Base-by-base conservation (phyloP, 1,140 invertebrate genomes). In the Scaptomyza hsui region DNA sequence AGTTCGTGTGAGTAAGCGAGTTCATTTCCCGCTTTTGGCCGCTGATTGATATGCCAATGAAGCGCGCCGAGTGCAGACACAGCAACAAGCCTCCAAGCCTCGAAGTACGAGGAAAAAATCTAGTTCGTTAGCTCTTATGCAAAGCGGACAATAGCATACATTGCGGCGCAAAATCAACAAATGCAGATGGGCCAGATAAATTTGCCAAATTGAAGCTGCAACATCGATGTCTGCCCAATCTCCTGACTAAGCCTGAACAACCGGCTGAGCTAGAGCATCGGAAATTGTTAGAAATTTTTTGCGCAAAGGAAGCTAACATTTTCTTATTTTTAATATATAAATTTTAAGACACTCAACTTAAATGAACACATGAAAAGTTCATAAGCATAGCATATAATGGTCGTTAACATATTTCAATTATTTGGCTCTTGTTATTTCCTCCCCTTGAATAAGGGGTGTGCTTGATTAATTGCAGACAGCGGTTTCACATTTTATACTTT, bases 41-140 rank as follows among this genome's bases (percentile, higher is more conserved):
- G 77, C 86, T 85, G 80, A 85, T 85, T 85, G 80, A 85, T 85
- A 85, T 86, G 77, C 81, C 80, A 85, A 86, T 77, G 80, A 81
- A 86, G 73, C 80, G 67, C 49, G 63, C 63, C 71, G 32, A 73
- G 73, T 71, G 65, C 72, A 67, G 64, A 45, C 60, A 63, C 45
- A 59, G 59, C 49, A 4, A 9, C 19, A 61, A 18, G 5, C n/a
- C 37, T 19, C 59, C 10, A 32, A 44, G 3, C 41, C 53, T 37
- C 26, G 53, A 71, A 67, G 76, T 57, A 79, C 44, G 55, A 67
- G 59, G 44, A 86, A 86, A 80, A 86, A 85, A 86, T 73, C 72
- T 85, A 83, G 80, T 86, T 85, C 77, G 80, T 85, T 86, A 86
- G 77, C 76, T 85, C 65, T 80, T 83, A 86, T 86, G 81, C 81